Conservation (phyloP, 2,797 vertebrate species). For the Cottoperca gobio region DNA sequence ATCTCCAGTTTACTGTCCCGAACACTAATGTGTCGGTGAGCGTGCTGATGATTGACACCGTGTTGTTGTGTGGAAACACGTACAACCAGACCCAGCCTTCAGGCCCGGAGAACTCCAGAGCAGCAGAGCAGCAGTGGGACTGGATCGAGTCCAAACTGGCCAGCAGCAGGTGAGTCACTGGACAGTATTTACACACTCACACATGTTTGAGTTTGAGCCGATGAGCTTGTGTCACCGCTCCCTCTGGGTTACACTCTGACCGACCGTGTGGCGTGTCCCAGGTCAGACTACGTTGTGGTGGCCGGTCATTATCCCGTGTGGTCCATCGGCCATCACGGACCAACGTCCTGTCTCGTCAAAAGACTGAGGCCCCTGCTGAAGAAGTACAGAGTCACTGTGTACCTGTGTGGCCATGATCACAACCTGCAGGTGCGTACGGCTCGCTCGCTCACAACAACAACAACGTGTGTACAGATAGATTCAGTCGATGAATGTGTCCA, state of each 20-base stretch:
- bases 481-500: too few relatives aligned
- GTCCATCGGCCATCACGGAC: slow-evolving; percentile 83
- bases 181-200: too few relatives aligned
- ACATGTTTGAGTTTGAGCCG: neutral
- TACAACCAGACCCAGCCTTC: slow-evolving; percentile 47
- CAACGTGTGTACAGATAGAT: too few relatives aligned
- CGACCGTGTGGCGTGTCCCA: neutral
- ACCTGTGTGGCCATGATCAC: slow-evolving; percentile 80
- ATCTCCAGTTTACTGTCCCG: slow-evolving; percentile 72
- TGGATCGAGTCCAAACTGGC: slow-evolving; percentile 75
- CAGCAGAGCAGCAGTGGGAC: slow-evolving; percentile 66
- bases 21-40: slow-evolving; percentile 56
- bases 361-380: slow-evolving; percentile 77
- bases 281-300: slow-evolving; percentile 60
- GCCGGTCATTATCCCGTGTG: slow-evolving; percentile 83
- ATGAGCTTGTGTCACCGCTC: neutral
- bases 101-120: slow-evolving; percentile 52
- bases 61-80: neutral
- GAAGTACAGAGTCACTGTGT: slow-evolving; percentile 73
- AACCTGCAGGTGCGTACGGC: slow-evolving; percentile 77
- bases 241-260: accelerated
- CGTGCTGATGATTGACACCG: slow-evolving; percentile 81
- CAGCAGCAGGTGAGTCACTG: slow-evolving; percentile 46
- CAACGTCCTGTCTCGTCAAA: slow-evolving; percentile 74
- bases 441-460: neutral